These are phyloP conservation scores for Solenopsis invicta DNA, from an alignment of 1,140 invertebrate species.

Conservation along the genomic window DNA sequence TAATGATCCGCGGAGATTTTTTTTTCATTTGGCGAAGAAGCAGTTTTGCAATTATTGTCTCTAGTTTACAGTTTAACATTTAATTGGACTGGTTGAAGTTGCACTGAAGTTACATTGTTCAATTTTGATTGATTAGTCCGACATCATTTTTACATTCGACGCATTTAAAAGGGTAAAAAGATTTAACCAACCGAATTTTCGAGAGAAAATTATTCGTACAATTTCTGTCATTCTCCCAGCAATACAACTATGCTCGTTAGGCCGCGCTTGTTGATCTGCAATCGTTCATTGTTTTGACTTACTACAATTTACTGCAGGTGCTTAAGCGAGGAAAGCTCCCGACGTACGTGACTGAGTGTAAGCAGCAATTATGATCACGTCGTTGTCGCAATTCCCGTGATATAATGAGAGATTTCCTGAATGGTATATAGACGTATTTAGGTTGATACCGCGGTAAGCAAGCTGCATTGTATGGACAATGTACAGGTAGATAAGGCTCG, in stretches of 20 bases:
- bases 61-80: not conserved
- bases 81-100: not conserved
- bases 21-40: not conserved
- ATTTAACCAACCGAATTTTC: not conserved
- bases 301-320: not conserved
- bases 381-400: constrained; percentile 19
- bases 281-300: not conserved
- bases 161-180: not conserved
- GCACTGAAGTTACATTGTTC: not conserved
- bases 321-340: not conserved
- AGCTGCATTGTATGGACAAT: not conserved
- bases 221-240: not conserved
- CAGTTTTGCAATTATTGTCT: not conserved
- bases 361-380: constrained; percentile 57
- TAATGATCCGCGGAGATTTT: not conserved
- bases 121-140: not conserved
- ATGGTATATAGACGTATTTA: constrained; percentile 44
- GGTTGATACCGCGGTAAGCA: constrained; percentile 11
- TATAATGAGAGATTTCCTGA: constrained; percentile 44
- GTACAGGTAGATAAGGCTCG: constrained; percentile 56
- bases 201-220: not conserved
- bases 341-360: constrained; percentile 16
- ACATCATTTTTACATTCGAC: not conserved
- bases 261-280: not conserved
- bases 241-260: not conserved